Evolutionary conservation across 2,888 invertebrate species (phyloP).

Genomic region (Yponomeuta sedellus): DNA sequence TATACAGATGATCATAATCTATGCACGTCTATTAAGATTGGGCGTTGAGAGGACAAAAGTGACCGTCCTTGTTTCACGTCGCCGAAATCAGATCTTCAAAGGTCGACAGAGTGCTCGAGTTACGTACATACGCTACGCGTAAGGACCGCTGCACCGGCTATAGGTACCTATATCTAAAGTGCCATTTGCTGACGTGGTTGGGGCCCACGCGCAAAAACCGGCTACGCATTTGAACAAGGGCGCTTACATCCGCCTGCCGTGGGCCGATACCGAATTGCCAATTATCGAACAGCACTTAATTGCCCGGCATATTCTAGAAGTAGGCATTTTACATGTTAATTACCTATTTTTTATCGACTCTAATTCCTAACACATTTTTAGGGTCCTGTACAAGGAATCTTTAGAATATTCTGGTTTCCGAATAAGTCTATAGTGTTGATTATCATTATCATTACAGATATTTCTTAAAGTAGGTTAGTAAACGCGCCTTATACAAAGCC

Average conservation of each 20-base stretch:
- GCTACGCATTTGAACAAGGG: slow-evolving; percentile 36
- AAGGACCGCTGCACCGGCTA: neutral
- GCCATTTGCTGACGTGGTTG: slow-evolving; percentile 37
- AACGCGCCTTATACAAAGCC: too few species aligned
- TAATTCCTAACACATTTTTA: neutral
- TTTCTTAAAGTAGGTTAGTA: too few species aligned
- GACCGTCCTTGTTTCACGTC: slow-evolving; percentile 45
- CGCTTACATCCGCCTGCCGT: slow-evolving; percentile 26
- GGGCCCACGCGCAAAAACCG: slow-evolving; percentile 31
- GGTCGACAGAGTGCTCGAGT: slow-evolving; percentile 18
- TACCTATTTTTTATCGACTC: neutral
- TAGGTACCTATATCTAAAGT: slow-evolving; percentile 22
- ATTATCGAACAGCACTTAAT: slow-evolving; percentile 12
- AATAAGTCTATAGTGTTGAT: too few species aligned
- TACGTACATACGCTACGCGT: slow-evolving; percentile 17
- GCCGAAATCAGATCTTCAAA: slow-evolving; percentile 38
- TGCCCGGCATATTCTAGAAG: neutral
- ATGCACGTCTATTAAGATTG: slow-evolving; percentile 33
- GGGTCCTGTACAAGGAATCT: too few species aligned
- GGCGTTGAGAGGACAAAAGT: slow-evolving; percentile 43
- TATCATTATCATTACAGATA: too few species aligned
- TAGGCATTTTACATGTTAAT: neutral
- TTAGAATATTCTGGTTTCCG: too few species aligned
- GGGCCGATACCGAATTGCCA: slow-evolving; percentile 22
- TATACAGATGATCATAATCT: slow-evolving; percentile 52